phyloP scores from a whole-genome alignment of 2,888 invertebrate genomes.

The Fragum whitleyi region DNA sequence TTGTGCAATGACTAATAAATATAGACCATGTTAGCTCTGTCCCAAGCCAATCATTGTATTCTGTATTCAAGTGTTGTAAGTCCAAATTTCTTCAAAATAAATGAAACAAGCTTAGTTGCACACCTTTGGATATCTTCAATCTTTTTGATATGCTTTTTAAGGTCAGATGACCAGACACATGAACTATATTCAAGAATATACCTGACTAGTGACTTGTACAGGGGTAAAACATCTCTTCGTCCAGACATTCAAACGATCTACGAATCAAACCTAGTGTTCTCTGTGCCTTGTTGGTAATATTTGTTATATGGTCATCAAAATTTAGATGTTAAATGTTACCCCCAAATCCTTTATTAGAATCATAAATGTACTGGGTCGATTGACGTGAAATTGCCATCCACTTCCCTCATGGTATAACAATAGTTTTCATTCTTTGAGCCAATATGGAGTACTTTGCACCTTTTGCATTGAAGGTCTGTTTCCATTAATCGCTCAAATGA shows the following conservation, averaged over 20 bases:
- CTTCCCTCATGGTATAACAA: not conserved
- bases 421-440: not conserved
- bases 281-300: not conserved
- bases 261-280: not conserved
- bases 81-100: too few species aligned
- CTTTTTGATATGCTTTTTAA: not conserved
- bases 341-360: too few species aligned
- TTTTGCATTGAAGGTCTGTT: not conserved
- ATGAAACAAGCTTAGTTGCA: not conserved
- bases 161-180: slow-evolving; percentile 18
- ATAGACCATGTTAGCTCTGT: too few species aligned
- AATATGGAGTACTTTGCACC: not conserved
- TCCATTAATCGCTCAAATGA: not conserved
- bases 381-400: not conserved
- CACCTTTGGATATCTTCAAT: slow-evolving; percentile 26
- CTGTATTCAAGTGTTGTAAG: too few species aligned
- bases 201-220: not conserved
- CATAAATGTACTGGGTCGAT: not conserved
- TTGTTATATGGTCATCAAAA: not conserved
- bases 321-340: not conserved
- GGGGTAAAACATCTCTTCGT: not conserved
- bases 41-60: too few species aligned
- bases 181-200: not conserved
- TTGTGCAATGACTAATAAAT: too few species aligned
- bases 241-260: not conserved